Percentiles rank a stretch among this genome's conserved stretches.
phyloP scores from a whole-genome alignment of 2,888 invertebrate species.

The Scelioninae gen. 2 region DNA sequence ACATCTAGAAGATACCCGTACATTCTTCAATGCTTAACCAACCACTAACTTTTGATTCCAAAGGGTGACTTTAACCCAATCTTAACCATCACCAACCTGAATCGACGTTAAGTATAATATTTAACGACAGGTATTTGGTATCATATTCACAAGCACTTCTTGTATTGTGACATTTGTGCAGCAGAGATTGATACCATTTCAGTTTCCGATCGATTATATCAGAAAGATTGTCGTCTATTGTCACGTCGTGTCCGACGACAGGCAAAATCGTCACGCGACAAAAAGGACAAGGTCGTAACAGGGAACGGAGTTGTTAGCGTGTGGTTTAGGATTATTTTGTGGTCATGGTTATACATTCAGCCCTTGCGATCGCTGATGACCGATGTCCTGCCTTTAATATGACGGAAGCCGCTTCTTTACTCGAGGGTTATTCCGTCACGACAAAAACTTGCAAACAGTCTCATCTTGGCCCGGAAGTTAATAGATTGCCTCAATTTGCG shows the following conservation, averaged over 20 bases:
- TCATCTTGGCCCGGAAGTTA: conserved; percentile 32
- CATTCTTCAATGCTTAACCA: no score
- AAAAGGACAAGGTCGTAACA: conserved; percentile 63
- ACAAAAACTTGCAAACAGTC: conserved; percentile 24
- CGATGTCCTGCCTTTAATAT: conserved; percentile 58
- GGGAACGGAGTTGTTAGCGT: conserved; percentile 71
- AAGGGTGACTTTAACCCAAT: no score
- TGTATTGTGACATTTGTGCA: conserved; percentile 4
- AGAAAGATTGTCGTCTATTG: conserved; percentile 38
- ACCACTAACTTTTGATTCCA: no score
- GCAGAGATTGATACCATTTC: conserved; percentile 41
- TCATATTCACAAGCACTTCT: conserved; percentile 5
- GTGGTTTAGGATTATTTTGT: conserved; percentile 67
- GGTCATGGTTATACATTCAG: conserved; percentile 70
- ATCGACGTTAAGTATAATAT: no score
- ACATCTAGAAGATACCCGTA: no score
- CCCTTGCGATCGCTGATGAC: conserved; percentile 57
- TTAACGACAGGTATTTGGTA: background rate
- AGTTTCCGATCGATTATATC: conserved; percentile 38
- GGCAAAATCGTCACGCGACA: conserved; percentile 55
- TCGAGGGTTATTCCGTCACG: conserved; percentile 19
- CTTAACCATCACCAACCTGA: no score
- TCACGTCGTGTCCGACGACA: conserved; percentile 39
- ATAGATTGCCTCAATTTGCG: conserved; percentile 34
- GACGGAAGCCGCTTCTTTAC: conserved; percentile 51